Conservation (phyloP, 1,140 invertebrate genomes). For the Sweltsa coloradensis region DNA sequence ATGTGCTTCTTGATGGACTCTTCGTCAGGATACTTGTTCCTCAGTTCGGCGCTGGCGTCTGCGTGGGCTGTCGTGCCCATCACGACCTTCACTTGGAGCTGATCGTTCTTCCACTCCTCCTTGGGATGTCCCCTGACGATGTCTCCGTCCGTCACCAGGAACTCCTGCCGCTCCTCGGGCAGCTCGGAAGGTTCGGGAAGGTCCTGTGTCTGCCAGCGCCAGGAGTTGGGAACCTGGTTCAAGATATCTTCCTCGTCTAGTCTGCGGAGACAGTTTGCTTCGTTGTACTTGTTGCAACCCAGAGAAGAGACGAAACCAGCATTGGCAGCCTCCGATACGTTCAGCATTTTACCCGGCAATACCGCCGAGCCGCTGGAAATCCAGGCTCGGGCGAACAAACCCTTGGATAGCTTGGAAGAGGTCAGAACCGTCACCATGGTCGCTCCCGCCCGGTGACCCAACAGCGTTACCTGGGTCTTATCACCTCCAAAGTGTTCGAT, state of each 20-base stretch:
- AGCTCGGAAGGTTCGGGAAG: constrained; percentile 39
- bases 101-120: constrained; percentile 38
- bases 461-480: constrained; percentile 55
- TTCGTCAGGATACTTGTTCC: constrained; percentile 36
- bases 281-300: constrained; percentile 26
- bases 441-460: constrained; percentile 67
- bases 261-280: constrained; percentile 13
- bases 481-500: constrained; percentile 75
- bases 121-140: constrained; percentile 49
- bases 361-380: constrained; percentile 56
- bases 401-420: constrained; percentile 36
- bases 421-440: constrained; percentile 60
- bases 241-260: constrained; percentile 45
- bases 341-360: constrained; percentile 42
- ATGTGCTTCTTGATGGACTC: constrained; percentile 46
- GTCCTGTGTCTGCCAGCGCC: constrained; percentile 44
- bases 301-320: constrained; percentile 41
- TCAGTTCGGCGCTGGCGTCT: constrained; percentile 41
- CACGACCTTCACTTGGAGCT: constrained; percentile 40
- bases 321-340: constrained; percentile 44
- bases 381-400: constrained; percentile 56
- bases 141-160: constrained; percentile 58
- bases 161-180: constrained; percentile 39
- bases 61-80: constrained; percentile 62
- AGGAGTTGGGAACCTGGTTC: constrained; percentile 50